These are phyloP conservation scores for Eulemur mongoz DNA, from an alignment of 2,797 vertebrate genomes.

Conservation along the genomic window DNA sequence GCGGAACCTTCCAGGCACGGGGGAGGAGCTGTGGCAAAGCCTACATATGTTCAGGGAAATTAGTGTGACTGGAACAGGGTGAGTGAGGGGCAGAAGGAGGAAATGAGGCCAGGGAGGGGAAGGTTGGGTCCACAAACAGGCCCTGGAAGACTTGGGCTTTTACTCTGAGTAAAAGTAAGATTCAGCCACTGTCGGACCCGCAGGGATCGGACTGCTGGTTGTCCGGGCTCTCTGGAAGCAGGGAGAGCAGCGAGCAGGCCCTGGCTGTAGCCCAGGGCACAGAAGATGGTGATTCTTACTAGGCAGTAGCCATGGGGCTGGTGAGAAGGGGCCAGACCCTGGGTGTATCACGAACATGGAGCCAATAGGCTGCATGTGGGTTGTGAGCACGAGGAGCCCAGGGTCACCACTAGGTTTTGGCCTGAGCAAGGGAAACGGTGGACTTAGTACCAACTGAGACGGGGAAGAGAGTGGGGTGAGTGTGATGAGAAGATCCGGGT, in stretches of 20 bases:
- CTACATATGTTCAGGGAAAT: neutral
- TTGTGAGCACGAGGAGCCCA: neutral
- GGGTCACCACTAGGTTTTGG: neutral
- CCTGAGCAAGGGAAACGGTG: neutral
- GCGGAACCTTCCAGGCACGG: neutral
- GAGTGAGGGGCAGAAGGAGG: neutral
- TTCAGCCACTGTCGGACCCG: neutral
- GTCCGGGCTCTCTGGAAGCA: neutral
- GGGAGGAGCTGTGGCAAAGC: neutral
- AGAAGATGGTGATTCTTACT: neutral
- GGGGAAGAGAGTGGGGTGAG: neutral
- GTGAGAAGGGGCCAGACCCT: neutral
- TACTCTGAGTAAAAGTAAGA: neutral
- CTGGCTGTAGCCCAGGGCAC: neutral
- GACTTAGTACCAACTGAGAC: neutral
- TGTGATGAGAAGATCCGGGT: neutral
- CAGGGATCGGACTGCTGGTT: neutral
- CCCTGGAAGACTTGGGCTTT: neutral
- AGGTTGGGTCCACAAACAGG: neutral
- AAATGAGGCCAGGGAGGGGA: neutral
- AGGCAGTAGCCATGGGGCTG: neutral
- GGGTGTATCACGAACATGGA: neutral
- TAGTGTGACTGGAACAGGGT: neutral
- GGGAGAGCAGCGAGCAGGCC: neutral
- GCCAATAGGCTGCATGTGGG: neutral